These are phyloP conservation scores for Paedocypris micromegethes DNA, from an alignment of 2,797 vertebrate genomes.

Conservation along the genomic window DNA sequence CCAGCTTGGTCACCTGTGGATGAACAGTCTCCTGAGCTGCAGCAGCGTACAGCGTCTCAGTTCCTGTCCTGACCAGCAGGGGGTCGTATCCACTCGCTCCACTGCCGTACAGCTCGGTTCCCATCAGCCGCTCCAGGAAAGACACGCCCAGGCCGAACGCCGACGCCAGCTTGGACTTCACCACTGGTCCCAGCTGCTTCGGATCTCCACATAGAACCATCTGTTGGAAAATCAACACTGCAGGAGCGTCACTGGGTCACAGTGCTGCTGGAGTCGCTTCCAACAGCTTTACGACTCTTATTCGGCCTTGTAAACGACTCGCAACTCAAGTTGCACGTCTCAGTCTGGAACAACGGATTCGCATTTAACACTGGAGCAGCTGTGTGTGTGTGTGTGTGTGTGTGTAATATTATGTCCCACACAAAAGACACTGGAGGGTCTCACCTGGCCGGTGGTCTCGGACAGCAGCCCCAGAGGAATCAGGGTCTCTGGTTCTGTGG, in stretches of 20 bases:
- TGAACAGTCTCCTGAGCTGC: background rate
- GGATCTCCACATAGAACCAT: conserved; percentile 89
- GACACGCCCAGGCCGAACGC: conserved; percentile 81
- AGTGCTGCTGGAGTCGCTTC: too few species aligned
- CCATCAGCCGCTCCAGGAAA: conserved; percentile 85
- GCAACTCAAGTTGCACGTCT: too few species aligned
- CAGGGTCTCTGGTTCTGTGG: conserved; percentile 87
- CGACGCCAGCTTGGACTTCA: conserved; percentile 80
- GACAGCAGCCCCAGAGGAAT: conserved; percentile 86
- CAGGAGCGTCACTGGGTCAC: too few species aligned
- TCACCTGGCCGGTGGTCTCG: conserved; percentile 82
- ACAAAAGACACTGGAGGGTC: background rate
- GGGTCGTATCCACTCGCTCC: conserved; percentile 85
- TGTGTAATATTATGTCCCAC: background rate
- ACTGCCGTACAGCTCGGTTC: conserved; percentile 71
- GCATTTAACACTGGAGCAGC: too few species aligned
- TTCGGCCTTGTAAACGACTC: too few species aligned
- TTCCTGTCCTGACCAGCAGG: conserved; percentile 72
- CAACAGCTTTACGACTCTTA: too few species aligned
- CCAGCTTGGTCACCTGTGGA: conserved; percentile 85
- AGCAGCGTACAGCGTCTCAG: background rate
- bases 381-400: background rate
- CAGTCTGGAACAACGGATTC: too few species aligned
- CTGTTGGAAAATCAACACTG: conserved; percentile 53
- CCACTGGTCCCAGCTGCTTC: conserved; percentile 85